A percentile compares a stretch with the other conserved stretches of the same genome.
Conservation (phyloP, 2,888 invertebrate genomes). For the Drosophila anceps region DNA sequence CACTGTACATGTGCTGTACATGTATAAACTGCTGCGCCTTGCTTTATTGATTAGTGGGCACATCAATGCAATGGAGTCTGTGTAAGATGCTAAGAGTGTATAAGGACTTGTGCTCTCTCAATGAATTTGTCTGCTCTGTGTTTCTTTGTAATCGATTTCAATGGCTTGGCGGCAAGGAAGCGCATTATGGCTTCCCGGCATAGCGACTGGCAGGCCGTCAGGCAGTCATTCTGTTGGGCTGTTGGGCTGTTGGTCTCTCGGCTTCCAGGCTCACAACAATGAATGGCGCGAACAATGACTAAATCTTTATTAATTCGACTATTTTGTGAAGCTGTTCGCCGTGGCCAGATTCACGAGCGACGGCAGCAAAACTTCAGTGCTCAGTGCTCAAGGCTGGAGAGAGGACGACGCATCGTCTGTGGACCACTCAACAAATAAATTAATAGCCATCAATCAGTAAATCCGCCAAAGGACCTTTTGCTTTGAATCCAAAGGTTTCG, state of each 20-base stretch:
- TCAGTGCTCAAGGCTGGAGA: constrained; percentile 11
- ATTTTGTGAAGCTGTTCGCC: constrained; percentile 59
- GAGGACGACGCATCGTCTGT: constrained; percentile 15
- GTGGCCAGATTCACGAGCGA: constrained; percentile 30
- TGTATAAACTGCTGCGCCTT: constrained; percentile 5
- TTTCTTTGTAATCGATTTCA: constrained; percentile 58
- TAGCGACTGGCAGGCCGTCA: constrained; percentile 2
- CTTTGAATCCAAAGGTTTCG: constrained; percentile 71
- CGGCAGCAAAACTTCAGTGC: neutral
- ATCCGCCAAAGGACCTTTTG: constrained; percentile 79
- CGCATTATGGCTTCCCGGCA: constrained; percentile 61
- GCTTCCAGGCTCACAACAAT: constrained; percentile 57
- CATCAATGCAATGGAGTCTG: constrained; percentile 41
- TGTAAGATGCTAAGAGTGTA: constrained; percentile 26
- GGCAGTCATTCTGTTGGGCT: neutral
- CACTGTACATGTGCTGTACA: constrained; percentile 1
- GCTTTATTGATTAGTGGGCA: constrained; percentile 47
- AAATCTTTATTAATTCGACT: constrained; percentile 82
- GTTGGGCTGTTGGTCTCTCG: neutral
- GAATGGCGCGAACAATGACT: constrained; percentile 75
- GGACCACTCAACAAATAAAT: constrained; percentile 77
- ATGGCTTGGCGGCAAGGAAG: constrained; percentile 44
- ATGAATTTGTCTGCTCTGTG: constrained; percentile 50
- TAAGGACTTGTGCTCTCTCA: constrained; percentile 44
- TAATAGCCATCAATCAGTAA: constrained; percentile 82